Evolutionary conservation across 1,140 invertebrate species (phyloP), one percentile per base, ranked within the genome.

Genomic region (Achatina immaculata): DNA sequence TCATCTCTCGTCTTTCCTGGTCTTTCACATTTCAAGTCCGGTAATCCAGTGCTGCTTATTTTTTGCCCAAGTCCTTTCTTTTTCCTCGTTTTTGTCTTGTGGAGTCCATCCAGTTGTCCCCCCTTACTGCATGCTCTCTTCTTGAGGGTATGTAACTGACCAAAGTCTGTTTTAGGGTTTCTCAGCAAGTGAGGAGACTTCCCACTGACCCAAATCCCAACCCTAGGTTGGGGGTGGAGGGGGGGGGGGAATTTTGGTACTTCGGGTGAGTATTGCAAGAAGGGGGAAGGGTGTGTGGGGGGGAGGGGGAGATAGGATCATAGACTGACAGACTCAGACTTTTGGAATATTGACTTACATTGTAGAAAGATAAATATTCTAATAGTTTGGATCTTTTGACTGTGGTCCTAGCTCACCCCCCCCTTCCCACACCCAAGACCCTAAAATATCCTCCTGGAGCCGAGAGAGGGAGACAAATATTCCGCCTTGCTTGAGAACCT

Each of bases 221-320:
- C n/a, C n/a, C n/a, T n/a, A n/a, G n/a, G n/a, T n/a, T n/a, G n/a
- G n/a, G n/a, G n/a, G n/a, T n/a, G n/a, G n/a, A n/a, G n/a, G 48
- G 48, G 48, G 24, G 48, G 24, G 11, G 48, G 48, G 9, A 36
- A 24, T 14, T 4, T 48, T 42, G 21, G 48, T 6, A 43, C 45
- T 9, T 19, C 16, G 28, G 34, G 11, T 43, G 43, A 45, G 40
- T 40, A 43, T 11, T 14, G 16, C 28, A 74, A 4, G 28, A 11
- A 28, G 19, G 7, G 16, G 11, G 38, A 16, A 43, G 21, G 21
- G 43, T n/a, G 28, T 38, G n/a, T 38, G 45, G 72, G 40, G 43
- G 72, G 48, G 72, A 28, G 38, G 31, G 72, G 31, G 72, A 45
- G 72, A 24, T 24, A 28, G n/a, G n/a, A n/a, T n/a, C n/a, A n/a